Evolutionary conservation across 2,113 vertebrate species (phyloP).

Genomic region (Sterrhoptilus dennistouni): DNA sequence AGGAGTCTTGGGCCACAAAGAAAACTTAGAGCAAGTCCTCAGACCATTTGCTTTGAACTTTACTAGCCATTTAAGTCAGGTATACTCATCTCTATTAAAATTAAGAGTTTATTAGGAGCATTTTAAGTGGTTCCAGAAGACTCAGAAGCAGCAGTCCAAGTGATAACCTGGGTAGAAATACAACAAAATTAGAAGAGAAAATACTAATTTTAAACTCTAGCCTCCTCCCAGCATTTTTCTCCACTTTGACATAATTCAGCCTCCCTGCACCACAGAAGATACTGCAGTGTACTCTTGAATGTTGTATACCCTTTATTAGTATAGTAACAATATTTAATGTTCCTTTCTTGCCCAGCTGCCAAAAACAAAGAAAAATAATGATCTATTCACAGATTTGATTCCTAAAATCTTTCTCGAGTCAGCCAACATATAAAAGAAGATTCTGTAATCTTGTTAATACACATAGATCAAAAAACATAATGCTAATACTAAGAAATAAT

Average conservation of each 20-base stretch:
- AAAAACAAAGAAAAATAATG: background rate
- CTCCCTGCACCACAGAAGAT: background rate
- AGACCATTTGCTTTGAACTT: background rate
- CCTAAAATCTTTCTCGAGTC: background rate
- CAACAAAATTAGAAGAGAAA: background rate
- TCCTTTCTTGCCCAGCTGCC: background rate
- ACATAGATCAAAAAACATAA: background rate
- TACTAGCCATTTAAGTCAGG: background rate
- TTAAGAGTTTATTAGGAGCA: background rate
- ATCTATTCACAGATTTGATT: background rate
- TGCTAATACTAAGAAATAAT: background rate
- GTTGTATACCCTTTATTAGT: background rate
- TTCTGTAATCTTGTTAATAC: background rate
- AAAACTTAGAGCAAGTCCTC: background rate
- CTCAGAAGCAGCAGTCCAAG: background rate
- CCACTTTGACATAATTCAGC: background rate
- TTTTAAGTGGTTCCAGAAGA: background rate
- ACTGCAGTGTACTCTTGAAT: background rate
- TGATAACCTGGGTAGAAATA: background rate
- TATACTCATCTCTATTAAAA: background rate
- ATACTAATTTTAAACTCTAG: background rate
- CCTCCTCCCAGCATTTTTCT: background rate
- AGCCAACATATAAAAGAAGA: background rate
- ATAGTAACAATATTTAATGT: background rate
- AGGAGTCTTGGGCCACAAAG: background rate